Percentiles rank a stretch among this genome's conserved stretches.
These are phyloP conservation scores for Allobates femoralis DNA, from an alignment of 2,797 vertebrate species.

Conservation along the genomic window DNA sequence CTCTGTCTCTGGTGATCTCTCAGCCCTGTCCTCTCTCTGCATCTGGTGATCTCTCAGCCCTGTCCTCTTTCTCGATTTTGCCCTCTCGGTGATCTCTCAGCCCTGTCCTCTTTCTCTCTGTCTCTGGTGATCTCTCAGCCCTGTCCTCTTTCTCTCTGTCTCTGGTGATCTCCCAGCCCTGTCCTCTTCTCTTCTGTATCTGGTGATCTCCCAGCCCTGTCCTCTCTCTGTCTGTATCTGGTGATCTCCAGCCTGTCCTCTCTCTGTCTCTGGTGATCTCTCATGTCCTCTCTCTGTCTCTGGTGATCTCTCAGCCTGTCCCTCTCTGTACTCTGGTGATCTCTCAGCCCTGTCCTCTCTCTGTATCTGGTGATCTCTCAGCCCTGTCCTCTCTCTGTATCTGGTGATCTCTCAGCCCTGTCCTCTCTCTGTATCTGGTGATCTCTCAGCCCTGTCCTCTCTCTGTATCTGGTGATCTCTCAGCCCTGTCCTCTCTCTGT, in stretches of 20 bases:
- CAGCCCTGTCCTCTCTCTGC: not conserved
- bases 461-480: not conserved
- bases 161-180: not conserved
- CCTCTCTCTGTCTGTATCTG: not conserved
- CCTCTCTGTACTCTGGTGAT: no score
- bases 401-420: no score
- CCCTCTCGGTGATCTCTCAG: not conserved
- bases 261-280: no score
- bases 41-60: not conserved
- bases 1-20: no score
- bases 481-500: not conserved
- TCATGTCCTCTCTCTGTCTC: no score
- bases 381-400: no score
- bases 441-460: not conserved
- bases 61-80: not conserved
- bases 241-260: not conserved
- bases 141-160: not conserved
- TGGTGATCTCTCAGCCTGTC: no score
- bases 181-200: not conserved
- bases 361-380: no score
- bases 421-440: no score
- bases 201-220: not conserved
- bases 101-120: not conserved
- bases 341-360: not conserved
- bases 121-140: not conserved